Evolutionary conservation across 2,888 invertebrate genomes (phyloP), one percentile per base, ranked within the genome.

Genomic region (Nymphalis polychloros): DNA sequence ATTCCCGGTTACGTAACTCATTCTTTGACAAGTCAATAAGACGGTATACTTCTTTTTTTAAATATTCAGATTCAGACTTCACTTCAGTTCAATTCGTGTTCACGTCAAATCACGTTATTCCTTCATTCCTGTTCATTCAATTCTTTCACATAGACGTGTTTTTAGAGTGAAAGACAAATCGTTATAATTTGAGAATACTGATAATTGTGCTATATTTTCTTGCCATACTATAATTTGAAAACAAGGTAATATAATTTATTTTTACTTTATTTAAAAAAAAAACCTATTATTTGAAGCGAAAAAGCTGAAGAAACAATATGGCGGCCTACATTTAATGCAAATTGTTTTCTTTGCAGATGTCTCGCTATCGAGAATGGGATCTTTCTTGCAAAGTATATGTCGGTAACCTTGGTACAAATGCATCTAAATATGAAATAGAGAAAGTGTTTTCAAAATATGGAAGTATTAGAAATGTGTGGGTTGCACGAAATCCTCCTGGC

Each of bases 341-440:
- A 46, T 41, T 53, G 19, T 47, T 19, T 52, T 69, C 70, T 27
- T 85, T 84, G 62, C 84, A 91, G 87, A 96, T 95, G 96, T 96
- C 96, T 78, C 95, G 96, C 74, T 93, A 93, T 78, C 85, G 93
- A 50, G 97, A 97, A 86, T 97, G 97, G 97, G 96, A 97, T 84
- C 91, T 97, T 46, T 96, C 96, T 35, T 97, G 97, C 90, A 98
- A 98, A 89, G 97, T 98, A 0, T 98, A 98, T 84, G 97, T 98
- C 35, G 98, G 98, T 23, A 98, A 98, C 84, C 93, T 98, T 73
- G 97, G 97, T 8, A 97, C 96, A 77, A 97, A 97, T 81, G 97
- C 97, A 8, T 97, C 97, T 17, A 97, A 97, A 87, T 96, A 97
- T 83, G 97, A 97, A 88, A 94, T 97, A 69, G 98, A 98, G 86